Evolutionary conservation across 2,888 invertebrate genomes (phyloP), one percentile per base, ranked within the genome.

Genomic region (Ramazzottius varieornatus): DNA sequence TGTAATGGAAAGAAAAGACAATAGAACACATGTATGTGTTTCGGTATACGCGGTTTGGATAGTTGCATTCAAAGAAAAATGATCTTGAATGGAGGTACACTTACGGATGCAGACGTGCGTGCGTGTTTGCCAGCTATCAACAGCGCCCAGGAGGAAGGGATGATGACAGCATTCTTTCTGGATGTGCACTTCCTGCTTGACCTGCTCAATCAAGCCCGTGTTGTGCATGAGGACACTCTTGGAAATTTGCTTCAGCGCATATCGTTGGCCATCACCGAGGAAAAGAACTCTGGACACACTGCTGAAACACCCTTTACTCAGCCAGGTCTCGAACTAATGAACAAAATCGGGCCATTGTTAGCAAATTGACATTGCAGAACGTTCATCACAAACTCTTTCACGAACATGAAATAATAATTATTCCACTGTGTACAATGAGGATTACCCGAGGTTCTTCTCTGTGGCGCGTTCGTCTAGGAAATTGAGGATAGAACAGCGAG

Each of bases 401-500:
- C n/a, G n/a, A n/a, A n/a, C n/a, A n/a, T n/a, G n/a, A n/a, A n/a
- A n/a, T n/a, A n/a, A n/a, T n/a, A n/a, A n/a, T n/a, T n/a, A n/a
- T n/a, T n/a, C n/a, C n/a, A n/a, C n/a, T n/a, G n/a, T n/a, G n/a
- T n/a, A n/a, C n/a, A n/a, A n/a, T n/a, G n/a, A n/a, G n/a, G n/a
- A n/a, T n/a, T n/a, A n/a, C n/a, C n/a, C n/a, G n/a, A n/a, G n/a
- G n/a, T n/a, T n/a, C n/a, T n/a, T n/a, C n/a, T n/a, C n/a, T n/a
- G n/a, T n/a, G n/a, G n/a, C n/a, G n/a, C n/a, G 40, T 13, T 20
- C 40, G 40, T 65, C 85, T 81, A 72, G 85, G 85, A 75, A 90
- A 92, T 76, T 89, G 88, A 66, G 92, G 89, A 68, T 88, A 80
- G 77, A 92, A 92, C 70, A 86, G 81, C 32, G 86, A 83, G 76